phyloP scores from a whole-genome alignment of 2,797 vertebrate genomes.

The Sphenodon punctatus region DNA sequence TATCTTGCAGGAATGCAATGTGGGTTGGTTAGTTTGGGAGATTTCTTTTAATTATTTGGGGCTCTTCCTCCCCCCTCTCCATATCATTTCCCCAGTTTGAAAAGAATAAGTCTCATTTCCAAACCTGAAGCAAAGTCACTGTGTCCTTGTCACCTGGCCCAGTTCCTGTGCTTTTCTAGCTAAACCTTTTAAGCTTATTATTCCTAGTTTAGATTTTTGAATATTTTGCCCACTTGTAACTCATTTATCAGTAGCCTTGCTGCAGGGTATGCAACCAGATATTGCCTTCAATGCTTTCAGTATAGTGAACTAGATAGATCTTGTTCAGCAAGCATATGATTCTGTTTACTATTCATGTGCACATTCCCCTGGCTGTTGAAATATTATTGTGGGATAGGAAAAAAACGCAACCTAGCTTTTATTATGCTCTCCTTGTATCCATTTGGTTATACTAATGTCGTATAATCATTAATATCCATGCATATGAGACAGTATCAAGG shows the following conservation, averaged over 20 bases:
- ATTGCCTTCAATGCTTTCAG: slow-evolving; percentile 21
- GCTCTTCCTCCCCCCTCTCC: neutral
- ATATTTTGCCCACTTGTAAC: slow-evolving; percentile 39
- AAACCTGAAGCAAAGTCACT: too few relatives aligned
- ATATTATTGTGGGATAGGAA: slow-evolving; percentile 12
- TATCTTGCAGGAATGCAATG: neutral
- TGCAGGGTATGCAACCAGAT: neutral
- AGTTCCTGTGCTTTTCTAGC: neutral
- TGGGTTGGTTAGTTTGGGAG: neutral
- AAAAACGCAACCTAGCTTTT: slow-evolving; percentile 18
- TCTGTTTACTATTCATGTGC: slow-evolving; percentile 21
- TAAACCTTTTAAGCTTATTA: neutral
- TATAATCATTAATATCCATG: slow-evolving; percentile 45
- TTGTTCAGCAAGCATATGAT: neutral
- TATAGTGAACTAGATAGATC: neutral
- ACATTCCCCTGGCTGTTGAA: slow-evolving; percentile 24
- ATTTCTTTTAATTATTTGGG: neutral
- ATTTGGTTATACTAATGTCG: slow-evolving; percentile 38
- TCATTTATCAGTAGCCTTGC: slow-evolving; percentile 34
- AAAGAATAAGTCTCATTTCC: neutral
- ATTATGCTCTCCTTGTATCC: slow-evolving; percentile 47
- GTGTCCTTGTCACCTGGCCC: too few relatives aligned
- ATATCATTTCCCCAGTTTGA: neutral
- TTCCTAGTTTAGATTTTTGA: slow-evolving; percentile 9
- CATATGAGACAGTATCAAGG: slow-evolving; percentile 39